A percentile compares a stretch with the other conserved stretches of the same genome.
Conservation (phyloP, 2,888 invertebrate species). For the Clunio marinus region DNA sequence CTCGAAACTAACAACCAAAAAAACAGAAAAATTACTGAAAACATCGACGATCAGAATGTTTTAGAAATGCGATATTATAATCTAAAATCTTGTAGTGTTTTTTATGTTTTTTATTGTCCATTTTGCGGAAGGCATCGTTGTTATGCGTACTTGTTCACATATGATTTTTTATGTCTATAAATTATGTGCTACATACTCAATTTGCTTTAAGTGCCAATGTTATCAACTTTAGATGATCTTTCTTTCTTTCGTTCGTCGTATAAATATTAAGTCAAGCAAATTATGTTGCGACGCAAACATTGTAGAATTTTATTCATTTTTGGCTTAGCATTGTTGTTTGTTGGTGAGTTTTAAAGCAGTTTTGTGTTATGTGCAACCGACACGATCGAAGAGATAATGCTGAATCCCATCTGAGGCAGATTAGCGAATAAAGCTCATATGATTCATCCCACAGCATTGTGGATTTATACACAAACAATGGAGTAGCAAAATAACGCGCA, state of each 20-base stretch:
- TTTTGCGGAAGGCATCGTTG: neutral
- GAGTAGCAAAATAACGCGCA: neutral
- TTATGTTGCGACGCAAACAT: conserved; percentile 11
- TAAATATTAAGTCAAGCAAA: conserved; percentile 12
- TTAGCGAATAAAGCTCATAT: conserved; percentile 5
- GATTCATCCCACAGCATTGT: conserved; percentile 3
- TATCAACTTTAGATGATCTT: conserved; percentile 26
- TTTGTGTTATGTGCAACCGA: neutral
- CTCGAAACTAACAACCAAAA: neutral
- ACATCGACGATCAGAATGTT: conserved; percentile 5
- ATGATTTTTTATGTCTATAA: conserved; percentile 23
- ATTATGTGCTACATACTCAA: conserved; percentile 28
- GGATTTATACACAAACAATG: neutral
- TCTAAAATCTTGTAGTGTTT: conserved; percentile 15
- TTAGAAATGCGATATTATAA: conserved; percentile 20
- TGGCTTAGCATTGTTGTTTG: no score
- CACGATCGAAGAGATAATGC: conserved; percentile 18
- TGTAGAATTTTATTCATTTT: no score
- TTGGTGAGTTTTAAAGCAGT: neutral
- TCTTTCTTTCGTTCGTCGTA: neutral
- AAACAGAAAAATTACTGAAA: neutral
- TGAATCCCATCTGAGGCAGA: neutral
- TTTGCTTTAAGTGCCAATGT: conserved; percentile 29
- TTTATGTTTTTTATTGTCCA: conserved; percentile 32
- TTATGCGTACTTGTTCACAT: neutral